Conservation (phyloP, 2,888 invertebrate species). For the Leptopilina drosophilae region DNA sequence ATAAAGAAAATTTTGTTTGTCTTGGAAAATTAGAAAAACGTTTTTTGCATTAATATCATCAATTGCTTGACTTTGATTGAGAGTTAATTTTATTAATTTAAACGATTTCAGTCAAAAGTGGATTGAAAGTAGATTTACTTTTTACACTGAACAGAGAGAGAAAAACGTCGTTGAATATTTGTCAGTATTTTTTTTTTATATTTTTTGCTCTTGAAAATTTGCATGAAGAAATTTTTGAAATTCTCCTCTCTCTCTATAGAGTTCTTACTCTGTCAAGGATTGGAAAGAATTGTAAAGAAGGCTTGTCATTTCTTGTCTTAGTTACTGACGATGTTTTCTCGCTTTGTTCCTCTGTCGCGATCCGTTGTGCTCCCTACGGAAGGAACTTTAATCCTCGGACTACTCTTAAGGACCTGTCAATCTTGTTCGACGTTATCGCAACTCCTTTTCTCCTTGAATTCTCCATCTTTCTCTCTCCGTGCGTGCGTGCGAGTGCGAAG, state of each 20-base stretch:
- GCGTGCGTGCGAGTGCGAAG: background rate
- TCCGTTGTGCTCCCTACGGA: slow-evolving; percentile 17
- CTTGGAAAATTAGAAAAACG: too few relatives aligned
- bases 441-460: too few relatives aligned
- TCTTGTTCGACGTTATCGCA: slow-evolving; percentile 33
- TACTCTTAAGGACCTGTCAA: slow-evolving; percentile 31
- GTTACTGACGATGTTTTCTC: slow-evolving; percentile 2
- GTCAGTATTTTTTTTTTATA: too few relatives aligned
- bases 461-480: background rate
- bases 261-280: slow-evolving; percentile 25
- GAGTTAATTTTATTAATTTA: too few relatives aligned
- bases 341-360: slow-evolving; percentile 12
- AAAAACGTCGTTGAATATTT: too few relatives aligned
- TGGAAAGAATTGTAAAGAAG: background rate
- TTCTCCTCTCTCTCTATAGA: background rate
- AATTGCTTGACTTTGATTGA: too few relatives aligned
- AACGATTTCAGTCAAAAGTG: too few relatives aligned
- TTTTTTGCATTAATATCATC: too few relatives aligned
- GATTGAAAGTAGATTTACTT: too few relatives aligned
- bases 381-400: slow-evolving; percentile 26
- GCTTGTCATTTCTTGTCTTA: slow-evolving; percentile 26
- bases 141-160: too few relatives aligned
- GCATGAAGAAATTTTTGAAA: background rate
- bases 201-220: background rate
- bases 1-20: too few relatives aligned